Conservation (phyloP, 2,888 invertebrate genomes). For the Troides aeacus region DNA sequence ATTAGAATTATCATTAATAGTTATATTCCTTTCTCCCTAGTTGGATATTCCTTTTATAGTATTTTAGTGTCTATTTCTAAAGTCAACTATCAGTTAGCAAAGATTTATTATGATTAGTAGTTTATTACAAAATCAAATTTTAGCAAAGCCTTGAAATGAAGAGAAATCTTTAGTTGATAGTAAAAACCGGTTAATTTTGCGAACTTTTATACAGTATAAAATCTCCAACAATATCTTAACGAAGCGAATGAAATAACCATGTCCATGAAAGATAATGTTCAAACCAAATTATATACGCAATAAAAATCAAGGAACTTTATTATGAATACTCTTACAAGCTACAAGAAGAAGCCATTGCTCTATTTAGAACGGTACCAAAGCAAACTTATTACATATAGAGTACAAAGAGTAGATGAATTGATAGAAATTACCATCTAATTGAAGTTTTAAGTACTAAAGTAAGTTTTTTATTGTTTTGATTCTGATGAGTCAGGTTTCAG, state of each 20-base stretch:
- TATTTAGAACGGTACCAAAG: conserved; percentile 7
- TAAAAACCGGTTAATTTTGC: no score
- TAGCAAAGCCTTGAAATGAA: no score
- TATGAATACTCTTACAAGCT: conserved; percentile 16
- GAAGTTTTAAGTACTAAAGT: background rate
- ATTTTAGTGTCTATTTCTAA: no score
- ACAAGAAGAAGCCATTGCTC: conserved; percentile 6
- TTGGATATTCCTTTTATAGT: no score
- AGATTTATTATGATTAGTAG: no score
- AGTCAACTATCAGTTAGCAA: no score
- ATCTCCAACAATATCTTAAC: no score
- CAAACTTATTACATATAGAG: background rate
- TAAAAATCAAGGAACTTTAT: conserved; percentile 24
- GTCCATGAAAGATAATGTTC: background rate
- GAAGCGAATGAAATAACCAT: background rate
- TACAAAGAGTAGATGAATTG: background rate
- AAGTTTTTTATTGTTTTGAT: conserved; percentile 38
- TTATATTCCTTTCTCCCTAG: no score
- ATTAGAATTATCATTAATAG: no score
- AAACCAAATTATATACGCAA: background rate
- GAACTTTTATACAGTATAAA: no score
- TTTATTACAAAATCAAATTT: no score
- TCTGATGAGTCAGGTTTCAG: conserved; percentile 63
- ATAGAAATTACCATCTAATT: background rate
- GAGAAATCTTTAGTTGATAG: no score